phyloP scores from a whole-genome alignment of 2,797 vertebrate genomes.

The Argentina silus region DNA sequence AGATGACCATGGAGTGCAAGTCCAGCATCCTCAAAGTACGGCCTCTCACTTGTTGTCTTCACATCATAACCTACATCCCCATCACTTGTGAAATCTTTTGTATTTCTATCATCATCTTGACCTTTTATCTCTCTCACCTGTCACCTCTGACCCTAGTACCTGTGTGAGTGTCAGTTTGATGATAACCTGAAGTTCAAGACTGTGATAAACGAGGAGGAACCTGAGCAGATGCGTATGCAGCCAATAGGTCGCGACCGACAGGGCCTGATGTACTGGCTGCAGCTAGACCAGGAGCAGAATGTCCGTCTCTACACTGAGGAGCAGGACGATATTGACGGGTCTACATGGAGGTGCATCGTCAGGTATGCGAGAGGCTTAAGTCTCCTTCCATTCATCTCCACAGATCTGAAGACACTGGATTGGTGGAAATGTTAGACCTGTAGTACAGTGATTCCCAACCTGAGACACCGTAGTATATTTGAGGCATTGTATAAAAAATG shows the following conservation, averaged over 20 bases:
- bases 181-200: conserved; percentile 98
- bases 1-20: conserved; percentile 96
- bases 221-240: conserved; percentile 94
- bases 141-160: conserved; percentile 78
- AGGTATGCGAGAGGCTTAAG: conserved; percentile 71
- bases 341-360: conserved; percentile 96
- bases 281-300: conserved; percentile 95
- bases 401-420: no score
- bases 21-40: conserved; percentile 93
- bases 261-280: conserved; percentile 96
- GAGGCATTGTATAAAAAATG: no score
- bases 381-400: no score
- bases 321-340: conserved; percentile 94
- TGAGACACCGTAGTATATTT: no score
- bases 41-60: background rate
- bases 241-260: conserved; percentile 92
- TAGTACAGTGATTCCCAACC: no score
- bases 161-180: conserved; percentile 98
- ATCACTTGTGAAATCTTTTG: background rate
- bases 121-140: background rate
- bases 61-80: background rate
- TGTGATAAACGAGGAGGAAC: conserved; percentile 93
- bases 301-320: conserved; percentile 96
- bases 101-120: background rate
- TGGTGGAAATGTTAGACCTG: no score